These are phyloP conservation scores for Sarcophaga carnaria DNA, from an alignment of 2,888 invertebrate species.

Conservation along the genomic window DNA sequence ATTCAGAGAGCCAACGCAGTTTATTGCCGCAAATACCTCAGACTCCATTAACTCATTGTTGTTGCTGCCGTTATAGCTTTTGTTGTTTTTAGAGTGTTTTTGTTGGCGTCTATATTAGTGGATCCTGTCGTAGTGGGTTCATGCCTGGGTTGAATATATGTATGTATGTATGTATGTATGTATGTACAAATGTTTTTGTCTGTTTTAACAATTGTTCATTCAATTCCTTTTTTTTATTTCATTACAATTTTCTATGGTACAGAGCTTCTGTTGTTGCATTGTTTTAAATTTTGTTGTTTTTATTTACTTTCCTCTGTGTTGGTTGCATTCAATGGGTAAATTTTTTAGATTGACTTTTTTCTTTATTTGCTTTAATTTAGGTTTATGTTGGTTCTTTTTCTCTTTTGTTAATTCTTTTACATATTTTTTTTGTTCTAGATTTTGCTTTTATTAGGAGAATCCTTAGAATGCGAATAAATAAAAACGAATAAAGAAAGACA, in stretches of 20 bases:
- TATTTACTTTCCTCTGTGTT: slow-evolving; percentile 22
- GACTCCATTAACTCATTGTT: slow-evolving; percentile 60
- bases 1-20: slow-evolving; percentile 61
- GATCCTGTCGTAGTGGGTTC: slow-evolving; percentile 69
- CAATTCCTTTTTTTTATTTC: slow-evolving; percentile 60
- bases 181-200: slow-evolving; percentile 50
- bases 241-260: neutral
- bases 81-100: slow-evolving; percentile 30
- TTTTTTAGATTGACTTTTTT: slow-evolving; percentile 29
- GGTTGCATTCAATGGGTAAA: slow-evolving; percentile 41
- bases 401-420: slow-evolving; percentile 38
- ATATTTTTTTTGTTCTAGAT: slow-evolving; percentile 21
- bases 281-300: slow-evolving; percentile 39
- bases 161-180: slow-evolving; percentile 28
- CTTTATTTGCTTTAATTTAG: slow-evolving; percentile 50
- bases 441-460: slow-evolving; percentile 17
- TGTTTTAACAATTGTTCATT: slow-evolving; percentile 38
- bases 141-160: slow-evolving; percentile 15
- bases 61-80: slow-evolving; percentile 19
- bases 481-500: slow-evolving; percentile 28
- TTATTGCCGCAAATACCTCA: slow-evolving; percentile 70
- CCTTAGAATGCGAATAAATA: slow-evolving; percentile 1
- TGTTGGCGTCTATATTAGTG: slow-evolving; percentile 39
- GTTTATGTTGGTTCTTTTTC: slow-evolving; percentile 35
- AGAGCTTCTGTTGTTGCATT: slow-evolving; percentile 69